Base-by-base conservation (phyloP, 2,888 invertebrate species). In the Mythimna ferrago region DNA sequence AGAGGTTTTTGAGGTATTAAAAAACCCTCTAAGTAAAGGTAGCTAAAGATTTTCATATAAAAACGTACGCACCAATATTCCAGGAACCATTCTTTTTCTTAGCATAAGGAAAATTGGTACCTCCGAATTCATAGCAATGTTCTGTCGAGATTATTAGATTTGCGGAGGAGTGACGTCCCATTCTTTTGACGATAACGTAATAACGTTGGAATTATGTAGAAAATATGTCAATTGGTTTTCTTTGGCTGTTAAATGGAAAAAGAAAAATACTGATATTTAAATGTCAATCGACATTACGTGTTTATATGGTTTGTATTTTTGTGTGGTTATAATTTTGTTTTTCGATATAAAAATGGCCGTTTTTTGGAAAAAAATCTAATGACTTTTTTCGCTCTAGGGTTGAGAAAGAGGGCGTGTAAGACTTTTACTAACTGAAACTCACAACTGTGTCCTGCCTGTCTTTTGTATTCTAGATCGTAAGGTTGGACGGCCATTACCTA, bases 81-180 rank as follows among this genome's bases (percentile, higher is more conserved):
- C 58, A 11, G 19, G 6, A 51, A 66, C 14, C 53, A 21, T 72
- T 68, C 38, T 19, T 64, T 71, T 51, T 41, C 54, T 58, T 51
- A 32, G 41, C n/a, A 66, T 19, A 56, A 71, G 63, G 54, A 78
- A 73, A 73, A 80, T 75, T 61, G 57, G 6, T n/a, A n/a, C 3
- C 44, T 35, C 66, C 14, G 41, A 66, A 78, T 80, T 64, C 35
- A 38, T 35, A 56, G 51, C 70, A 56, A 58, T 68, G 68, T 63
- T 68, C 61, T 68, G 58, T 38, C 51, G 41, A 60, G 48, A 32
- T 68, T 56, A 79, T 71, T 80, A 66, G 63, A 76, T 79, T 71
- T 80, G 51, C 19, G 32, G 16, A 41, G n/a, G 60, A 76, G 51
- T 74, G 58, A 69, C 69, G 41, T 71, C 19, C n/a, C 61, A 58